Evolutionary conservation across 1,140 invertebrate genomes (phyloP), one percentile per base, ranked within the genome.

Genomic region (Odontomachus brunneus): DNA sequence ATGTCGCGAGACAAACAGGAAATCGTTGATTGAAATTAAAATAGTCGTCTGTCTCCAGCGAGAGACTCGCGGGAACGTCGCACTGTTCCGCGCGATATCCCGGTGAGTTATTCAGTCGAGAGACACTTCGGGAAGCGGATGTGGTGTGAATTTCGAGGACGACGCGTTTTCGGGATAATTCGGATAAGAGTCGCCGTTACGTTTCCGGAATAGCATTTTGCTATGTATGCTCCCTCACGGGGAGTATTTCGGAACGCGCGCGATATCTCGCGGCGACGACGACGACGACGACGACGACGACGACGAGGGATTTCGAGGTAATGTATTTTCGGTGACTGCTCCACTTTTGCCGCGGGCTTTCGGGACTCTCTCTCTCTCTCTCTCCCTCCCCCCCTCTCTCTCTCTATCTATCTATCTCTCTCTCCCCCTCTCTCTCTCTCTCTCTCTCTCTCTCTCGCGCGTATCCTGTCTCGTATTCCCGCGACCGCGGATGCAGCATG

Each of bases 241-340:
- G 38, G 38, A 15, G 17, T 44, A 33, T 17, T 49, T 63, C 72
- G 59, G 73, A 51, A 38, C 9, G 9, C 9, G 63, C 24, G 62
- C 26, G 44, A 49, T 65, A 51, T 76, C 51, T 51, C 38, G 57
- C n/a, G 29, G n/a, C n/a, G 29, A 33, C 29, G 29, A 33, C 29
- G 29, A 33, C 29, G 29, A 33, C 29, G 29, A 38, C 26, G 26
- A 38, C 15, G 15, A 19, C 38, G 38, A 44, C 38, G 38, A 44
- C 38, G 38, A 38, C n/a, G 26, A 24, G 19, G 15, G 29, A 66
- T 76, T n/a, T 66, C 62, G 29, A 38, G 48, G 66, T 76, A 76
- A 76, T 49, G 62, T 76, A 66, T 66, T 76, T 76, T 76, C 62
- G 15, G 74, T 49, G 29, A 12, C 49, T 76, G 74, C 19, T 15